Conservation (phyloP, 2,888 invertebrate species). For the Lepidochrysops patricia region DNA sequence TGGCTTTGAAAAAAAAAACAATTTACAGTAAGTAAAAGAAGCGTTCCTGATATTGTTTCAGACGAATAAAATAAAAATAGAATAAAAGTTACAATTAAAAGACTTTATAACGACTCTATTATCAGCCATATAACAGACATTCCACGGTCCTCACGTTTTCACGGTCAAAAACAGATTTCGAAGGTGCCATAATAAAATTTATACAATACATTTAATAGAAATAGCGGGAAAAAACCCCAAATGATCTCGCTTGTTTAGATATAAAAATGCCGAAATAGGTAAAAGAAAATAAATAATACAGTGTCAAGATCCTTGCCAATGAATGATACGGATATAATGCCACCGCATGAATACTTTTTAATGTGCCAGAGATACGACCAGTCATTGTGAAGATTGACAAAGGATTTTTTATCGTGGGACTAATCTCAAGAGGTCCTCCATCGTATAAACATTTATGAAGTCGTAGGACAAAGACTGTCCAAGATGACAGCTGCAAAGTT, state of each 20-base stretch:
- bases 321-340: constrained; percentile 51
- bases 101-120: neutral
- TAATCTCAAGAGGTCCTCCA: constrained; percentile 58
- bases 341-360: constrained; percentile 74
- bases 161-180: neutral
- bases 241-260: neutral
- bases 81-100: too few species aligned
- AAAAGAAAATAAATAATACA: constrained; percentile 55
- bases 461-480: constrained; percentile 66
- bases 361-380: constrained; percentile 72
- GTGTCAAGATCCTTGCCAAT: constrained; percentile 56
- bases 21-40: constrained; percentile 27
- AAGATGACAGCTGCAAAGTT: constrained; percentile 66
- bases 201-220: neutral
- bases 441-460: constrained; percentile 73
- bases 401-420: constrained; percentile 55
- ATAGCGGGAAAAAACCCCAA: constrained; percentile 13
- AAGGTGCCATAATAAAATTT: neutral
- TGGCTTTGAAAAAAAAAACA: neutral
- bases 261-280: constrained; percentile 9
- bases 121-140: neutral
- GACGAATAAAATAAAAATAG: too few species aligned
- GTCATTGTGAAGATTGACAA: constrained; percentile 59
- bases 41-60: constrained; percentile 31
- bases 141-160: neutral